Conservation (phyloP, 2,888 invertebrate species). For the Tetragonisca angustula region DNA sequence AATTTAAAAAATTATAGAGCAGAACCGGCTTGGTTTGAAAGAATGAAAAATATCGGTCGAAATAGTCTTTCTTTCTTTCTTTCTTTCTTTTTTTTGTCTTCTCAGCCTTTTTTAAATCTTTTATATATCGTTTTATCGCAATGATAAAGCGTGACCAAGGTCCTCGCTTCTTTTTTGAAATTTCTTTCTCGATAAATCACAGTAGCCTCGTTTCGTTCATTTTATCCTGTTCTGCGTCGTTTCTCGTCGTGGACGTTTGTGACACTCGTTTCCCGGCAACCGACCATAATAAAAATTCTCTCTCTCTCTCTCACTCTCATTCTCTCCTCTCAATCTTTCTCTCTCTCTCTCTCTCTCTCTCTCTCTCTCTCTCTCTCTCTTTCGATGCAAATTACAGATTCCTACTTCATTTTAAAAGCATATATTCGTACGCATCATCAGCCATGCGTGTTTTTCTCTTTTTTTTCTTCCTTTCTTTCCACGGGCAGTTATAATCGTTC, state of each 20-base stretch:
- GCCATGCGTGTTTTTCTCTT: conserved; percentile 3
- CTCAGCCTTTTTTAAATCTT: not conserved
- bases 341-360: conserved; percentile 22
- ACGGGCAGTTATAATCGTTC: not conserved
- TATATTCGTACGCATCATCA: conserved; percentile 51
- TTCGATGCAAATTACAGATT: conserved; percentile 57
- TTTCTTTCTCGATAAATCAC: conserved; percentile 37
- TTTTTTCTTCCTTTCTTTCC: not conserved
- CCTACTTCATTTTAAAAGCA: conserved; percentile 63
- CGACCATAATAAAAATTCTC: conserved; percentile 55
- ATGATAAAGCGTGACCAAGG: not conserved
- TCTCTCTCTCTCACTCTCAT: not conserved
- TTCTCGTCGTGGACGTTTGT: conserved; percentile 62
- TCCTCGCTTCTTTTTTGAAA: not conserved
- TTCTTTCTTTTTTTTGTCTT: not conserved
- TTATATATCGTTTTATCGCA: conserved; percentile 8
- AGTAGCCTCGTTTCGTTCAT: conserved; percentile 26
- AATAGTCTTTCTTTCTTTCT: conserved; percentile 25
- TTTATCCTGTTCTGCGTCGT: conserved; percentile 54
- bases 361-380: conserved; percentile 19
- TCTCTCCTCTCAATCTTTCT: not conserved
- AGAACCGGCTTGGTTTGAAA: conserved; percentile 34
- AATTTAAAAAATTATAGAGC: conserved; percentile 51
- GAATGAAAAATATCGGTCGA: conserved; percentile 38
- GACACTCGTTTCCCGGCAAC: conserved; percentile 48